phyloP scores from a whole-genome alignment of 35 echinoderm and acorn worm species.

The Heliocidaris erythrogramma region DNA sequence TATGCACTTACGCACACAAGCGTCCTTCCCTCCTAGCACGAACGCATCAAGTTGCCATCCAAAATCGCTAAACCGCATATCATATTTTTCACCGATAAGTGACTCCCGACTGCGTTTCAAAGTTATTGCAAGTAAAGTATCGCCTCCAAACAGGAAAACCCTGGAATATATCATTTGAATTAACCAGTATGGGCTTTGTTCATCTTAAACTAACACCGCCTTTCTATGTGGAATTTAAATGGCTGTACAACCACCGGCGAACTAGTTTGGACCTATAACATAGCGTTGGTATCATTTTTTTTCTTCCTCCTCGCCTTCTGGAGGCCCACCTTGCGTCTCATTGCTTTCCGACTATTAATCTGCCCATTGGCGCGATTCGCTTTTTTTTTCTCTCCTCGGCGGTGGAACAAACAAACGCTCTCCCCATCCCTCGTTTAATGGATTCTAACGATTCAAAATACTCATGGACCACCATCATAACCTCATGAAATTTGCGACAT shows the following conservation, averaged over 20 bases:
- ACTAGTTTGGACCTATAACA: slow-evolving; percentile 29
- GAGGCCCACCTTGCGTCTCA: background rate
- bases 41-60: slow-evolving; percentile 8
- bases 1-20: background rate
- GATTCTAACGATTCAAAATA: background rate
- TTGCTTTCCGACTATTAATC: background rate
- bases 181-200: background rate
- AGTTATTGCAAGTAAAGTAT: background rate
- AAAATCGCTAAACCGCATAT: background rate
- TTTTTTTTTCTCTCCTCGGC: background rate
- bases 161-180: background rate
- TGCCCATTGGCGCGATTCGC: background rate
- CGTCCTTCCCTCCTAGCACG: background rate
- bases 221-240: slow-evolving; percentile 22
- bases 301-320: slow-evolving; percentile 14
- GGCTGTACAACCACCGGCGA: background rate
- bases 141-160: background rate
- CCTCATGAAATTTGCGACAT: background rate
- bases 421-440: background rate
- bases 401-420: background rate
- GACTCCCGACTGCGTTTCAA: background rate
- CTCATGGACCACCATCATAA: background rate
- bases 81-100: background rate
- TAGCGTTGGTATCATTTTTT: slow-evolving; percentile 5
- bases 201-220: background rate